phyloP scores from a whole-genome alignment of 2,113 vertebrate species.

The Stomatorhinus ivindoensis region DNA sequence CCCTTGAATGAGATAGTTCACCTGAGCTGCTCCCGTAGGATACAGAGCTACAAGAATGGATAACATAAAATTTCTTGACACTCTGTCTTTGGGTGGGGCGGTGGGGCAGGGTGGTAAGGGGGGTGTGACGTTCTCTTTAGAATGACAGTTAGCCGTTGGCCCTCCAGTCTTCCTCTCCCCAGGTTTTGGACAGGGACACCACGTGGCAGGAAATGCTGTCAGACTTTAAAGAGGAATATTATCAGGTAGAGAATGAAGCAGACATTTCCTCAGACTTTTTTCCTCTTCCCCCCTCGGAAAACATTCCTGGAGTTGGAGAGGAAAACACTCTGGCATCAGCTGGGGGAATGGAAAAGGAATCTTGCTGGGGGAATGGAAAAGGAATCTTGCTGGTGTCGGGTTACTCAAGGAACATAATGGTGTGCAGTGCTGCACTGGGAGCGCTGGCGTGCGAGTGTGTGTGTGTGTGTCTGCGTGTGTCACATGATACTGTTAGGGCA shows the following conservation, averaged over 20 bases:
- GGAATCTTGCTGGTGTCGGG: not conserved
- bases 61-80: not conserved
- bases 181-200: constrained; percentile 36
- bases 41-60: not conserved
- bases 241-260: constrained; percentile 61
- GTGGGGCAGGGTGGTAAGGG: not conserved
- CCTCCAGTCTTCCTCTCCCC: constrained; percentile 32
- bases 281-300: constrained; percentile 22
- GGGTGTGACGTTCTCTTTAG: not conserved
- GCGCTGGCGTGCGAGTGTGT: not conserved
- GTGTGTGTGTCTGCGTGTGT: not conserved
- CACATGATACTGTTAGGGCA: not conserved
- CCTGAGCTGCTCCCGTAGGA: not conserved
- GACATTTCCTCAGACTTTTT: constrained; percentile 43
- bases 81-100: not conserved
- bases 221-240: constrained; percentile 49
- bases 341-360: not conserved
- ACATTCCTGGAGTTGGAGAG: constrained; percentile 16
- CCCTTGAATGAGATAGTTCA: not conserved
- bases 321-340: constrained; percentile 14
- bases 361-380: not conserved
- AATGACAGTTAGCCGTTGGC: not conserved
- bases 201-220: constrained; percentile 53
- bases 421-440: not conserved
- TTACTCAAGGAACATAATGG: constrained; percentile 3